Evolutionary conservation across 2,797 vertebrate species (phyloP), one percentile per base, ranked within the genome.

Genomic region (Pyrocephalus nanus): DNA sequence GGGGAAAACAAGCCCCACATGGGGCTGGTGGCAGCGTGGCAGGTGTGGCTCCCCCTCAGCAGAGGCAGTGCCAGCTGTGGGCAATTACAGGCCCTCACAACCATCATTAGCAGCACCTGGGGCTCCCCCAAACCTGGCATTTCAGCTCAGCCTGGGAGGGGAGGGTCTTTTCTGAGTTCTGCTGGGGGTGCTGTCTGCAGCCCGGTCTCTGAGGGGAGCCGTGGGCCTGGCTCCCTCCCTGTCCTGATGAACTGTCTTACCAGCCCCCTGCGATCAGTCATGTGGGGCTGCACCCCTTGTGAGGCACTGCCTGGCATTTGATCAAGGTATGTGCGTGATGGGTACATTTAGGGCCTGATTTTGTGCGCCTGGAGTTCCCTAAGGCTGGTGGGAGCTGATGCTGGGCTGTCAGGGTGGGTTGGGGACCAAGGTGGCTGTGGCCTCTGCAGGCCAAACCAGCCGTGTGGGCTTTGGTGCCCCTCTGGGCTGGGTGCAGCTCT

Each of bases 201-300:
- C 2, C 1, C 1, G 0, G 1, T 34, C 0, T 20, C 20, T 2
- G 1, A 20, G 8, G 6, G 6, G 1, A 12, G 3, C 2, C 0
- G 0, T 16, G 6, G 10, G 29, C 1, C 17, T 53, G 50, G 4
- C 2, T 55, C 0, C 0, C 4, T 73, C 3, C 1, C 3, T 47
- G 12, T 57, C 26, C 1, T 60, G 8, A 2, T 11, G 32, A 23
- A 16, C 4, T 0, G 14, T 0, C 0, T 32, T 34, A 3, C 2
- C 4, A 43, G 19, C 1, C 0, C 2, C 1, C 2, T 0, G 0
- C 2, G 3, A 19, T 42, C 3, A 0, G 0, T 5, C 2, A 16
- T 7, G 5, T 15, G 7, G 9, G 29, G 4, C 19, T 42, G 16
- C 0, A 0, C 2, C 5, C 8, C 5, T 75, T 0, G 0, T 21